These are phyloP conservation scores for Meloidogyne floridensis DNA, from an alignment of 1,140 invertebrate species.

Conservation along the genomic window DNA sequence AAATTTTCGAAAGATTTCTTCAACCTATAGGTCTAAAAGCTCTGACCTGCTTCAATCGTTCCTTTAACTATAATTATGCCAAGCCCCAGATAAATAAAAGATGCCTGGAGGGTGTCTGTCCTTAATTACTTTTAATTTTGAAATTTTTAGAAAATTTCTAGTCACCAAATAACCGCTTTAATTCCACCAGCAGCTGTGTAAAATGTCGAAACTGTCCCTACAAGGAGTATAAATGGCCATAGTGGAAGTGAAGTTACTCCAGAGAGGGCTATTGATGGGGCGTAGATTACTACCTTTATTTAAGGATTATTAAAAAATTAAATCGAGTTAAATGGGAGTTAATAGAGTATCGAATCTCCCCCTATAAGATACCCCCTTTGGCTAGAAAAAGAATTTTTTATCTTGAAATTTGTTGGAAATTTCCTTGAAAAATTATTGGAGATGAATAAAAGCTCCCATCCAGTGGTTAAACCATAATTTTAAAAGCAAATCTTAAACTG, in stretches of 20 bases:
- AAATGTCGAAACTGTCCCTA: constrained; percentile 46
- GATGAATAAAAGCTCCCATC: too few species aligned
- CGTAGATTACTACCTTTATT: constrained; percentile 33
- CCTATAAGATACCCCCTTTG: too few species aligned
- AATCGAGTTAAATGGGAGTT: not conserved
- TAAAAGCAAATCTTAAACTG: too few species aligned
- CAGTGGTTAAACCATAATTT: too few species aligned
- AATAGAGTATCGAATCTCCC: too few species aligned
- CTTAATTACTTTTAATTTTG: not conserved
- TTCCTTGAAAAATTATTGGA: too few species aligned
- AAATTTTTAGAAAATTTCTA: constrained; percentile 43
- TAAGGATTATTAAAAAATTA: not conserved
- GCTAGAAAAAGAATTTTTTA: too few species aligned
- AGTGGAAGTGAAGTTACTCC: constrained; percentile 47
- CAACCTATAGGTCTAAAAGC: too few species aligned
- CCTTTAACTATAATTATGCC: constrained; percentile 49
- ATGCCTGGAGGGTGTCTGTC: constrained; percentile 28
- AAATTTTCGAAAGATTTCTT: too few species aligned
- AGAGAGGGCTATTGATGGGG: constrained; percentile 46
- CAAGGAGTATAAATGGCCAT: constrained; percentile 54
- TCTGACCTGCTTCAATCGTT: constrained; percentile 52
- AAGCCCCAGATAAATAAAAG: constrained; percentile 43
- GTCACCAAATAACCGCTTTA: constrained; percentile 60
- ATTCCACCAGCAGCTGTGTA: constrained; percentile 57
- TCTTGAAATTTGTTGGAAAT: too few species aligned